Conservation (phyloP, 2,113 vertebrate species). For the Meles meles region DNA sequence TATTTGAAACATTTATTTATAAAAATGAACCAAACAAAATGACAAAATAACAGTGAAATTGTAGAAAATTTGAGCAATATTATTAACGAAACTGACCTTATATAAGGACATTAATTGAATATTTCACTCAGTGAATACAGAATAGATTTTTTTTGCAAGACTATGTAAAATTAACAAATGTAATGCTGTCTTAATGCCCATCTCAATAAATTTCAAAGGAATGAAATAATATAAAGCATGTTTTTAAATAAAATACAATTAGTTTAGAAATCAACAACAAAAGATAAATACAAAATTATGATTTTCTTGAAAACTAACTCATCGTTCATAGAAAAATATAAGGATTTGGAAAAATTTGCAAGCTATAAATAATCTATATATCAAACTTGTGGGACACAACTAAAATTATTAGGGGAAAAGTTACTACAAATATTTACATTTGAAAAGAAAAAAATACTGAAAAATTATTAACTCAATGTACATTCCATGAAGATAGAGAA, state of each 20-base stretch:
- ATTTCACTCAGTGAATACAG: not conserved
- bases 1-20: not conserved
- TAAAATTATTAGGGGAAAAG: not conserved
- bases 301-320: not conserved
- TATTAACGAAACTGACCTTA: not conserved
- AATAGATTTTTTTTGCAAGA: not conserved
- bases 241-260: not conserved
- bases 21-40: not conserved
- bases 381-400: not conserved
- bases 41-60: not conserved
- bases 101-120: not conserved
- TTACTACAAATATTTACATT: not conserved
- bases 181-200: not conserved
- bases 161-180: not conserved
- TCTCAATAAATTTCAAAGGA: not conserved
- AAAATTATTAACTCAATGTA: not conserved
- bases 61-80: not conserved
- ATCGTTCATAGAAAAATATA: not conserved
- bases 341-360: not conserved
- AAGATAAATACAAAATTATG: not conserved
- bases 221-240: not conserved
- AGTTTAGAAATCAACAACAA: not conserved
- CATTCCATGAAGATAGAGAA: not conserved
- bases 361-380: not conserved
- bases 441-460: not conserved